Conservation (phyloP, 2,797 vertebrate genomes). For the Parauchenoglanis punctatus region DNA sequence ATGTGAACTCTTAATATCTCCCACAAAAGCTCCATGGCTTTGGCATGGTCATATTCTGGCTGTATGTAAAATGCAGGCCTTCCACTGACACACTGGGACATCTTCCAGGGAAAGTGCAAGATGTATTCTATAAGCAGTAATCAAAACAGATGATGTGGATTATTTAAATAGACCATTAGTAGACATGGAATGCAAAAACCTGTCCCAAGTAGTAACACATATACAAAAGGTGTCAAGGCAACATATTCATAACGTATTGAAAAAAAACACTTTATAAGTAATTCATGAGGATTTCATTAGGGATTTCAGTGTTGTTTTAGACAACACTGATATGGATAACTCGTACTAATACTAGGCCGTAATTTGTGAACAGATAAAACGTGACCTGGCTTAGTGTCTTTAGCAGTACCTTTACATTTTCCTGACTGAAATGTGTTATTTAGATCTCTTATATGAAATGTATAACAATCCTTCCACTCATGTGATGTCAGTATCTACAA, state of each 20-base stretch:
- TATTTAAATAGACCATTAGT: slow-evolving; percentile 24
- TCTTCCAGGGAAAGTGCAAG: not conserved
- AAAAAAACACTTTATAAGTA: not conserved
- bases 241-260: not conserved
- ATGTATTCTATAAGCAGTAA: not conserved
- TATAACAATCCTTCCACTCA: not conserved
- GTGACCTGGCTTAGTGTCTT: not conserved
- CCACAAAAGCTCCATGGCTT: slow-evolving; percentile 4
- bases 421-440: not conserved
- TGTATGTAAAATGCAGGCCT: not conserved
- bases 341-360: not conserved
- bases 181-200: not conserved
- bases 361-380: not conserved
- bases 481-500: not conserved
- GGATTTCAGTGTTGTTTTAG: not conserved
- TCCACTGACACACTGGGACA: not conserved
- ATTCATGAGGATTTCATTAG: not conserved
- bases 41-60: not conserved
- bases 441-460: not conserved
- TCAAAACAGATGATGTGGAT: slow-evolving; percentile 30
- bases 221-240: not conserved
- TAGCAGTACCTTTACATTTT: not conserved
- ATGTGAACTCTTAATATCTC: slow-evolving; percentile 28
- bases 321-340: not conserved
- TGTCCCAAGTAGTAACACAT: not conserved